phyloP scores from a whole-genome alignment of 1,140 invertebrate species.

The Atta cephalotes region DNA sequence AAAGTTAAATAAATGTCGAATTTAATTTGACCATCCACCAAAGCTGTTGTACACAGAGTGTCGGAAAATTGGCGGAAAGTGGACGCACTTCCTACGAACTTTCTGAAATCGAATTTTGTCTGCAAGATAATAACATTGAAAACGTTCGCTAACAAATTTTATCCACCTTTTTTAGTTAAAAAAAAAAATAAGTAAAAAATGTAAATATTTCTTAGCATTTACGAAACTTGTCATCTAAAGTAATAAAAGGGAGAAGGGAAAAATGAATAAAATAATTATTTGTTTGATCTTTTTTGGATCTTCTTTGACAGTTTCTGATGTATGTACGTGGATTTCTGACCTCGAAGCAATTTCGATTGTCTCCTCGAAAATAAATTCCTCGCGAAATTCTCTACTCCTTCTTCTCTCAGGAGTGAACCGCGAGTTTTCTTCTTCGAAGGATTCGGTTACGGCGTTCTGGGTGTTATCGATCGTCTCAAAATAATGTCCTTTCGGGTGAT shows the following conservation, averaged over 20 bases:
- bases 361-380: slow-evolving; percentile 52
- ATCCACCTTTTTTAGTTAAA: too few relatives aligned
- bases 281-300: neutral
- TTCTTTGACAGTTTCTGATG: neutral
- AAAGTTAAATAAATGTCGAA: slow-evolving; percentile 72
- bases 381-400: slow-evolving; percentile 3
- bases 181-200: too few relatives aligned
- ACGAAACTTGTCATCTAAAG: neutral
- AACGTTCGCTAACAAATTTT: neutral
- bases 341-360: slow-evolving; percentile 44
- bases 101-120: neutral
- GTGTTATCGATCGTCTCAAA: slow-evolving; percentile 55
- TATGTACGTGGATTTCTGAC: slow-evolving; percentile 25
- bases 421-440: slow-evolving; percentile 44
- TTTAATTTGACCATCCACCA: slow-evolving; percentile 62
- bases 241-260: neutral
- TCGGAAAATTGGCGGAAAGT: neutral
- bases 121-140: neutral
- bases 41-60: neutral
- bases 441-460: slow-evolving; percentile 52
- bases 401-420: neutral
- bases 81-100: neutral
- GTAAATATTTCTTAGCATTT: neutral
- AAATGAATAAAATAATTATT: neutral
- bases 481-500: slow-evolving; percentile 55